Evolutionary conservation across 2,797 vertebrate species (phyloP).

Genomic region (Artibeus lituratus): DNA sequence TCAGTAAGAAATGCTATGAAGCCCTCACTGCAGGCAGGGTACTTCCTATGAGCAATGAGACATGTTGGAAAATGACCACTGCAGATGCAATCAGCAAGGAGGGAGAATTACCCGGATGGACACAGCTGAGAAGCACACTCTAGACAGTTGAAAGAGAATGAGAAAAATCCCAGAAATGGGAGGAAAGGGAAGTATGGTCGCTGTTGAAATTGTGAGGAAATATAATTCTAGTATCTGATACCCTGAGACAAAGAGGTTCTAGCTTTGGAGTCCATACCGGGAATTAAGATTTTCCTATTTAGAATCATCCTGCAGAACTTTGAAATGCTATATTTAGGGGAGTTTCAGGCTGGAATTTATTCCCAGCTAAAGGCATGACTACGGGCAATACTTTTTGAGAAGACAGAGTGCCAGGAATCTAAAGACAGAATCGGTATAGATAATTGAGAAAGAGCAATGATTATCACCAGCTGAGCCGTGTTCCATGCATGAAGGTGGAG

Average conservation of each 20-base stretch:
- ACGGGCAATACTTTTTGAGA: not conserved
- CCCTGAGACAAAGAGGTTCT: not conserved
- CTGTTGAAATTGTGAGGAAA: not conserved
- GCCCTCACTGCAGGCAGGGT: not conserved
- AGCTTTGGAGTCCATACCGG: not conserved
- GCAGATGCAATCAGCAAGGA: not conserved
- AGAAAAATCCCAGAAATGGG: not conserved
- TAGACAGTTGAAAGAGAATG: not conserved
- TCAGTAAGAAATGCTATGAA: not conserved
- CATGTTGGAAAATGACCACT: not conserved
- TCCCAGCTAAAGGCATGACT: not conserved
- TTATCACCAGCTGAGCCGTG: not conserved
- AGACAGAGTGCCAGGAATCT: not conserved
- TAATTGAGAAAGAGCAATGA: constrained; percentile 21
- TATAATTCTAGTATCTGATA: not conserved
- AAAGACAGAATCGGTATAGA: constrained; percentile 12
- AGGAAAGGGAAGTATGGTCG: not conserved
- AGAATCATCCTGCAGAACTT: not conserved
- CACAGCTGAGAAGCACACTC: not conserved
- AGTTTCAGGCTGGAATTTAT: not conserved
- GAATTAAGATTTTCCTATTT: not conserved
- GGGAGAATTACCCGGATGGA: not conserved
- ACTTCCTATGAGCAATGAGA: not conserved
- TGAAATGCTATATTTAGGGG: not conserved
- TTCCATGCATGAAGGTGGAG: not conserved